Evolutionary conservation across 2,888 invertebrate genomes (phyloP).

Genomic region (Epsilonema sp.): DNA sequence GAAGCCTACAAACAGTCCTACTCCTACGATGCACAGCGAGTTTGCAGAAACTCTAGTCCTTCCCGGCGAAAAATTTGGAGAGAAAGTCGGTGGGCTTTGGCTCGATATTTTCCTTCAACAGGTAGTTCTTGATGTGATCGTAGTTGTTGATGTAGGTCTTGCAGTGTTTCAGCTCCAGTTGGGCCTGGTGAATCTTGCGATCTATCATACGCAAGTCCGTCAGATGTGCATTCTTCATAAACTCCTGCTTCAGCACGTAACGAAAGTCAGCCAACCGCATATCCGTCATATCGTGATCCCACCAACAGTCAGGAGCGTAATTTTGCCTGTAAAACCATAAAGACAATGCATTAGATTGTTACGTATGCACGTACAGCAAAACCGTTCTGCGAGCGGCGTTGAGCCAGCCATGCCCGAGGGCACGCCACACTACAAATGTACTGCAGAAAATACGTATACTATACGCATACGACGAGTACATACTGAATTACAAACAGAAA

Average conservation of each 20-base stretch:
- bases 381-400: too few species aligned
- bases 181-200: constrained; percentile 28
- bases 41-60: too few species aligned
- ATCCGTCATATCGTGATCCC: constrained; percentile 19
- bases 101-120: constrained; percentile 32
- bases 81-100: constrained; percentile 34
- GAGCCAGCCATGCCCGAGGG: too few species aligned
- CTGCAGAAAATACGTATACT: too few species aligned
- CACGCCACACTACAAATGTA: too few species aligned
- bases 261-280: constrained; percentile 26
- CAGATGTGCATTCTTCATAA: constrained; percentile 32
- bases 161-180: neutral
- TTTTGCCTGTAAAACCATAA: constrained; percentile 18
- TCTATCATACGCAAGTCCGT: constrained; percentile 35
- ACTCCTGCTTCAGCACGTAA: constrained; percentile 29
- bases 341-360: too few species aligned
- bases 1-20: too few species aligned
- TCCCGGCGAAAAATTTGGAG: constrained; percentile 34
- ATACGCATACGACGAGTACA: too few species aligned
- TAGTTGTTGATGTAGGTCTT: constrained; percentile 18
- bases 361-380: too few species aligned
- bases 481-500: too few species aligned
- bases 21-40: too few species aligned
- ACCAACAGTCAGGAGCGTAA: constrained; percentile 22
- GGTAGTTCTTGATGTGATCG: constrained; percentile 32